phyloP scores from a whole-genome alignment of 1,140 invertebrate species.

The Drosophila athabasca region DNA sequence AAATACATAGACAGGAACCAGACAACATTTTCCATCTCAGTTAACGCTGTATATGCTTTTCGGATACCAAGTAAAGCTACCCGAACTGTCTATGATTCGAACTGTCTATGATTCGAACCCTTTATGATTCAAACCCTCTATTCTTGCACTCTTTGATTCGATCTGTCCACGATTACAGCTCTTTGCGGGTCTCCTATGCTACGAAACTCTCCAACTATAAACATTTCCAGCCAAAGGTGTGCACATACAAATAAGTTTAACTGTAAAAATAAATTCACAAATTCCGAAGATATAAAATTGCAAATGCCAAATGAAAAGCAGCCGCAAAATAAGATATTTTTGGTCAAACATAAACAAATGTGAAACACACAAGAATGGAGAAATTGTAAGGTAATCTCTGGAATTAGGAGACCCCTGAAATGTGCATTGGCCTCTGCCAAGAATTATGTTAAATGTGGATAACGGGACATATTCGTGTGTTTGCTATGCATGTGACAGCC shows the following conservation, averaged over 20 bases:
- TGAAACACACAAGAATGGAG: conserved; percentile 29
- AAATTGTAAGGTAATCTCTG: conserved; percentile 42
- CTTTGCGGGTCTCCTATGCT: too few species aligned
- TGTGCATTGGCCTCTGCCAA: conserved; percentile 28
- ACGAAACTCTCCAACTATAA: too few species aligned
- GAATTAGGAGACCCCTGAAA: conserved; percentile 47
- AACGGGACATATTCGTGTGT: conserved; percentile 17
- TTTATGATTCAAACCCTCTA: too few species aligned
- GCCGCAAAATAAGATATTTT: conserved; percentile 23
- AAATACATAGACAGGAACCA: too few species aligned
- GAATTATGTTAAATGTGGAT: conserved; percentile 32
- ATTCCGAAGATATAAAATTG: conserved; percentile 9
- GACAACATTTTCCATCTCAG: not conserved
- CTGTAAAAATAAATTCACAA: conserved; percentile 15
- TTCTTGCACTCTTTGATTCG: too few species aligned
- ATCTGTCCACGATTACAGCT: too few species aligned
- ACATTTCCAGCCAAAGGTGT: too few species aligned
- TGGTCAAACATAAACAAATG: conserved; percentile 37
- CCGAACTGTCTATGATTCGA: too few species aligned
- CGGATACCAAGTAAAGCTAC: too few species aligned
- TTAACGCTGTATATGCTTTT: too few species aligned
- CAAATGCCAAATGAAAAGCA: not conserved
- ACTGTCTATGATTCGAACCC: too few species aligned
- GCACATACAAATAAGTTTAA: too few species aligned
- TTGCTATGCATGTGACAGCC: conserved; percentile 26